A percentile compares a stretch with the other conserved stretches of the same genome.
These are phyloP conservation scores for Scolopax mira DNA, from an alignment of 2,113 vertebrate genomes.

Conservation along the genomic window DNA sequence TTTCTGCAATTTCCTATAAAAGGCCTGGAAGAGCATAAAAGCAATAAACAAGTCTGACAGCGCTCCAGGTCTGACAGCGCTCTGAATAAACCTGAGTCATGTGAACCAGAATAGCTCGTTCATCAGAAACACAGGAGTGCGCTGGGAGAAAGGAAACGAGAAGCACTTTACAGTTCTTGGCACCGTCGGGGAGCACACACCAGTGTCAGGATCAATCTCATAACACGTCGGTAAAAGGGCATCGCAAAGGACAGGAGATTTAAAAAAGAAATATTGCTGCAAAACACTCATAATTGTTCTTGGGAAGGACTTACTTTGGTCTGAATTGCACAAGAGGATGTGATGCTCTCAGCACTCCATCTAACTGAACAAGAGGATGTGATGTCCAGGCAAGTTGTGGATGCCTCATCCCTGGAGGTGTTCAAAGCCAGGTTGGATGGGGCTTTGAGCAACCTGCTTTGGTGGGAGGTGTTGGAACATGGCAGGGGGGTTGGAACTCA, in stretches of 20 bases:
- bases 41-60: neutral
- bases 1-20: slow-evolving; percentile 15
- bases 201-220: neutral
- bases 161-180: neutral
- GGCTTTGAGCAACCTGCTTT: neutral
- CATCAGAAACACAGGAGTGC: neutral
- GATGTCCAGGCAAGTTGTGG: neutral
- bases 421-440: neutral
- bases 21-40: slow-evolving; percentile 7
- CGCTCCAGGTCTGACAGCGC: neutral
- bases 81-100: slow-evolving; percentile 27
- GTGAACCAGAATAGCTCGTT: neutral
- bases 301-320: neutral
- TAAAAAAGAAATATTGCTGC: neutral
- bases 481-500: neutral
- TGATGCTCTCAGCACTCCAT: neutral
- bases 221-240: neutral
- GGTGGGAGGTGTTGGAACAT: neutral
- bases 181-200: neutral
- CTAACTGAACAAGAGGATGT: neutral
- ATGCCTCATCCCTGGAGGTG: neutral
- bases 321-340: neutral
- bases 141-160: neutral
- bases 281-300: neutral
- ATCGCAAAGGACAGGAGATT: neutral